Percentiles rank a stretch among this genome's conserved stretches.
phyloP scores from a whole-genome alignment of 2,113 vertebrate species.

The Pterophyllum scalare region DNA sequence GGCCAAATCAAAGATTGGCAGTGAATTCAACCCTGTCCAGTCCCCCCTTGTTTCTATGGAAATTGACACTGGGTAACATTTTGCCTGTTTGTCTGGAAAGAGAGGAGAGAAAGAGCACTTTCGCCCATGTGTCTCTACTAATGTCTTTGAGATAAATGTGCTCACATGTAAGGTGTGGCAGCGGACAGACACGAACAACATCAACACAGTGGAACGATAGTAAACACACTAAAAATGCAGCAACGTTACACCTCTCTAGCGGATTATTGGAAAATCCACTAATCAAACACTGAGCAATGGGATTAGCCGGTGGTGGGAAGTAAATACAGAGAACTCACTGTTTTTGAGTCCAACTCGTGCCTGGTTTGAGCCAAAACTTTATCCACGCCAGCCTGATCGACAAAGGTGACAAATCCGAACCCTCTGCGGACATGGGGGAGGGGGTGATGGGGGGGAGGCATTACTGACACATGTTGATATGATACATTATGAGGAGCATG shows the following conservation, averaged over 20 bases:
- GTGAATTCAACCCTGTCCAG: slow-evolving; percentile 61
- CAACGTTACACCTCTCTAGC: slow-evolving; percentile 61
- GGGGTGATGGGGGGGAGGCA: not conserved
- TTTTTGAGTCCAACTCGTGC: slow-evolving; percentile 99
- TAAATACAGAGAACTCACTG: slow-evolving; percentile 88
- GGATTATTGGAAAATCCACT: slow-evolving; percentile 69
- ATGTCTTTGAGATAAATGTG: slow-evolving; percentile 32
- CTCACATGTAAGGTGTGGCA: slow-evolving; percentile 23
- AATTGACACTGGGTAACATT: slow-evolving; percentile 78
- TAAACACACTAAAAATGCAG: slow-evolving; percentile 54
- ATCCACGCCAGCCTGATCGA: slow-evolving; percentile 98
- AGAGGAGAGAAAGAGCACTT: slow-evolving; percentile 45
- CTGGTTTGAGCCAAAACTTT: slow-evolving; percentile 98
- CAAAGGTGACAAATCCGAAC: slow-evolving; percentile 98
- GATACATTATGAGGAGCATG: slow-evolving; percentile 64
- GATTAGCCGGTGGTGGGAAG: slow-evolving; percentile 66
- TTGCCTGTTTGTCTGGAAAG: slow-evolving; percentile 65
- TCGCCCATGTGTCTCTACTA: slow-evolving; percentile 42
- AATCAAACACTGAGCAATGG: slow-evolving; percentile 67
- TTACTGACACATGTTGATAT: slow-evolving; percentile 67
- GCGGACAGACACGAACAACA: slow-evolving; percentile 22
- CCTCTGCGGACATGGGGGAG: slow-evolving; percentile 83
- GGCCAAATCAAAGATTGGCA: slow-evolving; percentile 65
- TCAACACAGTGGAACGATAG: slow-evolving; percentile 27
- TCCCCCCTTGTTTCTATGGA: slow-evolving; percentile 79